phyloP scores from a whole-genome alignment of 2,113 vertebrate genomes.

The Megaptera novaeangliae region DNA sequence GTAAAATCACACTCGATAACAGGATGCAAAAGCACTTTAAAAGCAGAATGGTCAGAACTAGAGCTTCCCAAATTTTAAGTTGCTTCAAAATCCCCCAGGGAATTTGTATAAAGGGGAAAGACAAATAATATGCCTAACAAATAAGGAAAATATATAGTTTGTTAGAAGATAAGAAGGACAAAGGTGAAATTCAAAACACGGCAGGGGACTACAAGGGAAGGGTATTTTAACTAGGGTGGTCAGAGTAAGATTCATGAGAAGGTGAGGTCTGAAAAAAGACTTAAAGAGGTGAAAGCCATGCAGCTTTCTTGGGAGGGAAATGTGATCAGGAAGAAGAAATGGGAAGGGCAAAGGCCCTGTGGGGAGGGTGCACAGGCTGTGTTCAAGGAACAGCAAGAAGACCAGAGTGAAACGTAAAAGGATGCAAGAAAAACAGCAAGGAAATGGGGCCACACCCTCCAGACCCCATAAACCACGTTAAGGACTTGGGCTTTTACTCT shows the following conservation, averaged over 20 bases:
- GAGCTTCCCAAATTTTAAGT: neutral
- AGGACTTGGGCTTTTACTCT: neutral
- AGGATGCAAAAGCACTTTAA: neutral
- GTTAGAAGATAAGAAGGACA: neutral
- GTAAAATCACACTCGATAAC: neutral
- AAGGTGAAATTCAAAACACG: neutral
- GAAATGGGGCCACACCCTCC: neutral
- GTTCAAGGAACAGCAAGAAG: neutral
- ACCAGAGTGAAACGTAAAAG: neutral
- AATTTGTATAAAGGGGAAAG: neutral
- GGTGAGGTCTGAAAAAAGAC: neutral
- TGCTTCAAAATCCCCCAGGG: neutral
- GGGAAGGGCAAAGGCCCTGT: neutral
- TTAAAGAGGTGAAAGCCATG: neutral
- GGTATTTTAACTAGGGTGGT: neutral
- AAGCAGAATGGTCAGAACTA: neutral
- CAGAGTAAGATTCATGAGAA: neutral
- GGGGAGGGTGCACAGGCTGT: neutral
- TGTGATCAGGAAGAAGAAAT: neutral
- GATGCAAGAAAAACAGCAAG: neutral
- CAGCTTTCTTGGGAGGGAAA: rapidly evolving
- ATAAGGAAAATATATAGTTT: neutral
- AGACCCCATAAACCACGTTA: rapidly evolving
- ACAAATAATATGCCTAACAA: neutral
- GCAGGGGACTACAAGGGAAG: neutral